Conservation (phyloP, 1,140 invertebrate species). For the Spodoptera litura region DNA sequence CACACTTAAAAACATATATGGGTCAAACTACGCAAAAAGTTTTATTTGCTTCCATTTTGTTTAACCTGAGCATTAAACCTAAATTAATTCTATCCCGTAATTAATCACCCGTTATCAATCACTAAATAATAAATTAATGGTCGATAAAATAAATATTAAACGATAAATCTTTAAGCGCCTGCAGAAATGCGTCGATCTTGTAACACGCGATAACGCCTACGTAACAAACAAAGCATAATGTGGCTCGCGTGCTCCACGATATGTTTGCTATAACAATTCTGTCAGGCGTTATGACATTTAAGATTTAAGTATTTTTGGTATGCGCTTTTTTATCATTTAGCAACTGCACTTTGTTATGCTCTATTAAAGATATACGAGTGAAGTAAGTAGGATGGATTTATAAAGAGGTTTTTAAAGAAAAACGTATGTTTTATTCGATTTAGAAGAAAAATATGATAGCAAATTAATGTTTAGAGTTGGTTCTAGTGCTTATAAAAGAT, state of each 20-base stretch:
- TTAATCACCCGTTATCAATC: neutral
- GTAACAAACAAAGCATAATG: slow-evolving; percentile 8
- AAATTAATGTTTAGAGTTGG: neutral
- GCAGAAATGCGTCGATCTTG: neutral
- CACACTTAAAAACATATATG: too few relatives aligned
- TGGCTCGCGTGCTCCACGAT: neutral
- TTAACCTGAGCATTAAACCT: too few relatives aligned
- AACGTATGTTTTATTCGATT: neutral
- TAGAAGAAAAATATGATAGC: neutral
- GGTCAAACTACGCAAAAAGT: too few relatives aligned
- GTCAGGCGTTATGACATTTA: slow-evolving; percentile 33
- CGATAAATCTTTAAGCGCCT: neutral
- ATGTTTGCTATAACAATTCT: slow-evolving; percentile 10
- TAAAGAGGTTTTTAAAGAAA: neutral
- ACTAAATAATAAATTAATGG: neutral
- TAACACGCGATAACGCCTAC: slow-evolving; percentile 28
- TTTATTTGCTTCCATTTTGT: too few relatives aligned
- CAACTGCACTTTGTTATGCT: slow-evolving; percentile 27
- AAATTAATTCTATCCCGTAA: neutral
- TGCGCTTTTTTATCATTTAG: slow-evolving; percentile 16
- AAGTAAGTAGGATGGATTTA: slow-evolving; percentile 25
- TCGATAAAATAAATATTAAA: neutral
- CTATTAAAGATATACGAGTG: slow-evolving; percentile 40
- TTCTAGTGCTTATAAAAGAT: neutral
- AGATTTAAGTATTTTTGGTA: slow-evolving; percentile 4